Conservation (phyloP, 92 coral and sea anemone species). For the Umimayanthus kanabou region DNA sequence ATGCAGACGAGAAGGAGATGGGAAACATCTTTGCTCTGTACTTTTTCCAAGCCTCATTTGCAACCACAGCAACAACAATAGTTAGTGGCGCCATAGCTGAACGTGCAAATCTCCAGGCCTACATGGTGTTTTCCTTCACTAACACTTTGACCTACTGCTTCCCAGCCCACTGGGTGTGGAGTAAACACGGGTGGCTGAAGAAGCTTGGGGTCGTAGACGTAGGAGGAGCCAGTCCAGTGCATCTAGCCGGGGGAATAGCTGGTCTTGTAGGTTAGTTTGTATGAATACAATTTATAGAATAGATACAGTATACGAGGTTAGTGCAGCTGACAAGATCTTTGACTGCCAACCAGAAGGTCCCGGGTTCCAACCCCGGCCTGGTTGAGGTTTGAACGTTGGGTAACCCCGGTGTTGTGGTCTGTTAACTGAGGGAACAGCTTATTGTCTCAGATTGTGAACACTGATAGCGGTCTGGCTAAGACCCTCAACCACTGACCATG, state of each 20-base stretch:
- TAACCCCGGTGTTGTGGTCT: too few relatives aligned
- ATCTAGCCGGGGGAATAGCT: conserved; percentile 85
- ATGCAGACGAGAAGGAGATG: conserved; percentile 80
- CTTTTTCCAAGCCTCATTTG: conserved; percentile 86
- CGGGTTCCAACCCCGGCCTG: too few relatives aligned
- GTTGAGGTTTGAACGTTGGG: too few relatives aligned
- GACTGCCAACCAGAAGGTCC: too few relatives aligned
- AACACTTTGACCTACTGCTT: conserved; percentile 82
- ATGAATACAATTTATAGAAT: too few relatives aligned
- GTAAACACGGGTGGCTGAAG: conserved; percentile 81
- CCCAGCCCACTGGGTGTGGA: conserved; percentile 96
- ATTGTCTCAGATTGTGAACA: too few relatives aligned
- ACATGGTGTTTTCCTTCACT: conserved; percentile 83
- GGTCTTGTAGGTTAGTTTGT: conserved; percentile 67
- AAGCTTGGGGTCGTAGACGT: conserved; percentile 83
- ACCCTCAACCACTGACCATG: too few relatives aligned
- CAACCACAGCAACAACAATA: conserved; percentile 86
- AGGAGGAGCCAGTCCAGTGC: conserved; percentile 93
- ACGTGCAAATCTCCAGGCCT: conserved; percentile 81
- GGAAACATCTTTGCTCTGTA: conserved; percentile 82
- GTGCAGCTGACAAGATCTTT: too few relatives aligned
- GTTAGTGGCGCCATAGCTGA: conserved; percentile 90
- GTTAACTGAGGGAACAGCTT: too few relatives aligned
- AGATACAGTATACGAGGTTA: too few relatives aligned
- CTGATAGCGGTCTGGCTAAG: too few relatives aligned